phyloP scores from a whole-genome alignment of 2,797 vertebrate species.

The Alosa sapidissima region DNA sequence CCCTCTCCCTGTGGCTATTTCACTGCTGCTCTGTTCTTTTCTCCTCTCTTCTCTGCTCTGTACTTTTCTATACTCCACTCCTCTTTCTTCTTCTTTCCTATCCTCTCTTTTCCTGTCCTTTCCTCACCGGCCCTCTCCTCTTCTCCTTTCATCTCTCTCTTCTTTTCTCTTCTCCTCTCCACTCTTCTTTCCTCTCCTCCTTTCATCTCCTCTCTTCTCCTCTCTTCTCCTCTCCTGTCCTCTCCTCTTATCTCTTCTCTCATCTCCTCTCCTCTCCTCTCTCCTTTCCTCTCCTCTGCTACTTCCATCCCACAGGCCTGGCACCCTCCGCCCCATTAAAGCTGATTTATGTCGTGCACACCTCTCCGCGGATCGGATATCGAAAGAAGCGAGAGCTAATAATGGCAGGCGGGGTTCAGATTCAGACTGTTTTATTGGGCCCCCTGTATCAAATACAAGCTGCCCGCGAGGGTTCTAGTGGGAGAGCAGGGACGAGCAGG shows the following conservation, averaged over 20 bases:
- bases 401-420: not conserved
- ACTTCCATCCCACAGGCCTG: not conserved
- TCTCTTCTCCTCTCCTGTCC: too few species aligned
- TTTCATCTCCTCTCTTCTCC: too few species aligned
- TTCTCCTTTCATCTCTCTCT: too few species aligned
- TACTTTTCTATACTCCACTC: too few species aligned
- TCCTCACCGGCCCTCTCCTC: too few species aligned
- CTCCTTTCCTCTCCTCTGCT: not conserved
- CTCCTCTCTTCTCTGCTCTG: not conserved
- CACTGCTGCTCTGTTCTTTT: not conserved
- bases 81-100: too few species aligned
- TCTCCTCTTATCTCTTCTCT: too few species aligned
- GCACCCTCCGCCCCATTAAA: constrained; percentile 26
- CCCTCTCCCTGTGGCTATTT: not conserved
- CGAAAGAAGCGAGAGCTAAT: not conserved
- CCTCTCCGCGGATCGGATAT: not conserved
- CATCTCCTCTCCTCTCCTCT: not conserved
- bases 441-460: constrained; percentile 20
- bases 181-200: too few species aligned
- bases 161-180: too few species aligned
- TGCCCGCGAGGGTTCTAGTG: not conserved
- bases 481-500: constrained; percentile 13
- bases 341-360: constrained; percentile 28
- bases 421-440: constrained; percentile 19
- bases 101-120: too few species aligned